Percentiles rank a stretch among this genome's conserved stretches.
Evolutionary conservation across 2,888 invertebrate species (phyloP).

Genomic region (Epinotia brunnichana): DNA sequence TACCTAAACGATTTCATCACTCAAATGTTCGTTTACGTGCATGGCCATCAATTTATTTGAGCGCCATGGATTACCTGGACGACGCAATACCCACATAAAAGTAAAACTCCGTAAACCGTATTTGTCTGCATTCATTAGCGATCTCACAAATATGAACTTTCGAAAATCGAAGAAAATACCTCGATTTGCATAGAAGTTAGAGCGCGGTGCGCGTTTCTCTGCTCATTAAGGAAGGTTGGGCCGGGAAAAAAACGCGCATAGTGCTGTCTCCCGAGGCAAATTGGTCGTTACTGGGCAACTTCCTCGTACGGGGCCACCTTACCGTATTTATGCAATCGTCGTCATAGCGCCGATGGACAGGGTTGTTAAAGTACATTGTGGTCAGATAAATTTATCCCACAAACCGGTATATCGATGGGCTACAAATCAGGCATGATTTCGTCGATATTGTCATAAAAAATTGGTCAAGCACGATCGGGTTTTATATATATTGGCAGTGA

Average conservation of each 20-base stretch:
- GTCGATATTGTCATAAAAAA: constrained; percentile 32
- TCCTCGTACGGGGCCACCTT: constrained; percentile 63
- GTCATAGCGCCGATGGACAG: constrained; percentile 53
- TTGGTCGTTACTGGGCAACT: constrained; percentile 67
- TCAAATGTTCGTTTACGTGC: constrained; percentile 33
- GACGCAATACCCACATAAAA: constrained; percentile 50
- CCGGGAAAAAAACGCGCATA: constrained; percentile 60
- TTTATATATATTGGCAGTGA: too few species aligned
- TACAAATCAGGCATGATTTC: constrained; percentile 39
- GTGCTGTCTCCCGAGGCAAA: constrained; percentile 62
- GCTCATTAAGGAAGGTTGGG: constrained; percentile 71
- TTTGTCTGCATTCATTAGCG: constrained; percentile 55
- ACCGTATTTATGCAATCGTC: constrained; percentile 67
- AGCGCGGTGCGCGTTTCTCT: constrained; percentile 66
- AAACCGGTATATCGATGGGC: constrained; percentile 37
- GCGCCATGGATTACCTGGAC: constrained; percentile 33
- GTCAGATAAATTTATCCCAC: constrained; percentile 40
- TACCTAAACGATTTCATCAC: constrained; percentile 38
- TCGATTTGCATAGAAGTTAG: constrained; percentile 72
- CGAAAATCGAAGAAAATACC: constrained; percentile 74
- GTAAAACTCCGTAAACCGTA: constrained; percentile 54
- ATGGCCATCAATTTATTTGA: constrained; percentile 37
- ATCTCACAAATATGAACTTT: constrained; percentile 56
- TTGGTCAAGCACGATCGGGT: constrained; percentile 21
- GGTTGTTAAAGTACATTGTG: constrained; percentile 51